A percentile compares a stretch with the other conserved stretches of the same genome.
Conservation (phyloP, 1,140 invertebrate genomes). For the Drosophila arizonae region DNA sequence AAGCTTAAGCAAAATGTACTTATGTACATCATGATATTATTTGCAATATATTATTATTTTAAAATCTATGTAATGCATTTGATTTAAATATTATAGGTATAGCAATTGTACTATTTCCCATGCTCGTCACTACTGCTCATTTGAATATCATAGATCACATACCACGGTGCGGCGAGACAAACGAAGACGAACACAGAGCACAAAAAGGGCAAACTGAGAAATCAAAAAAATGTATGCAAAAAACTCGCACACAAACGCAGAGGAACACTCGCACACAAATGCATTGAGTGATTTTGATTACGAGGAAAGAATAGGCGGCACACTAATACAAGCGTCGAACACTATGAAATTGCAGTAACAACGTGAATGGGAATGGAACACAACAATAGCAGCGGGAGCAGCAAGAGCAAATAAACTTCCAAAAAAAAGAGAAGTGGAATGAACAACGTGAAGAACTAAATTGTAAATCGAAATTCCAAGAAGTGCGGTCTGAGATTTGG, state of each 20-base stretch:
- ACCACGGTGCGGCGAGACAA: constrained; percentile 54
- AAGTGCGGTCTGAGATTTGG: constrained; percentile 65
- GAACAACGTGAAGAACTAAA: constrained; percentile 69
- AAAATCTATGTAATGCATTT: neutral
- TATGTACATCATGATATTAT: too few relatives aligned
- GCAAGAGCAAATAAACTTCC: constrained; percentile 39
- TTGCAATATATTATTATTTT: neutral
- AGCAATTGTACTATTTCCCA: neutral
- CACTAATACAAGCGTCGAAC: constrained; percentile 38
- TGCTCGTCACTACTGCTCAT: neutral
- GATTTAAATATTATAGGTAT: neutral
- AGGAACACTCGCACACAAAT: constrained; percentile 16
- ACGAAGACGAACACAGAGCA: constrained; percentile 22
- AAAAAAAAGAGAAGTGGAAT: constrained; percentile 47
- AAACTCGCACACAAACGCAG: constrained; percentile 20
- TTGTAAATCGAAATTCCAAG: constrained; percentile 81
- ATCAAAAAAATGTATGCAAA: constrained; percentile 66
- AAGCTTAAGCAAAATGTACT: too few relatives aligned
- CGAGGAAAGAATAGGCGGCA: constrained; percentile 65
- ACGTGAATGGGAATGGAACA: constrained; percentile 67
- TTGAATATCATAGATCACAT: constrained; percentile 11
- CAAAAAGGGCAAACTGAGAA: constrained; percentile 60
- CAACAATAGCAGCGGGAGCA: constrained; percentile 63
- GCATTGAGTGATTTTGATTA: constrained; percentile 57
- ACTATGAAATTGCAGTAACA: constrained; percentile 71